Percentiles rank a stretch among this genome's conserved stretches.
phyloP scores from a whole-genome alignment of 2,888 invertebrate species.

The Sinotaia quadrata region DNA sequence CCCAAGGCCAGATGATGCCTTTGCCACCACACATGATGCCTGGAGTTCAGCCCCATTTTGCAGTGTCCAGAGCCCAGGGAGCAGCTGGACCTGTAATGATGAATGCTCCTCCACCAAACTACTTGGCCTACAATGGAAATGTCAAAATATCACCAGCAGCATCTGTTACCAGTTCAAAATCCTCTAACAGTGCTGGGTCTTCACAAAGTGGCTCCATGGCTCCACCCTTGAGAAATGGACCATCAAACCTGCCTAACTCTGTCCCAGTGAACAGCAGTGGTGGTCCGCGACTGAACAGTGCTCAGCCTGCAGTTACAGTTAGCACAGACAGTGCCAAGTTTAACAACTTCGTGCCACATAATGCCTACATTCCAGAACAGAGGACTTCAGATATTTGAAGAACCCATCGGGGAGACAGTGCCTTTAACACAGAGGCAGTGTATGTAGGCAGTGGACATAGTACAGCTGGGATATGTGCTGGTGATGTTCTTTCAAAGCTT shows the following conservation, averaged over 20 bases:
- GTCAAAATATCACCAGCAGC: slow-evolving; percentile 61
- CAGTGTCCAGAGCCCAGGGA: neutral
- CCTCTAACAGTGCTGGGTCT: slow-evolving; percentile 58
- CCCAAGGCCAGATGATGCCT: slow-evolving; percentile 35
- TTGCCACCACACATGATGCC: slow-evolving; percentile 42
- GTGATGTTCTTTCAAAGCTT: no score
- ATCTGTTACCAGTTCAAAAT: slow-evolving; percentile 65
- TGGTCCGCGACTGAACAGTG: slow-evolving; percentile 5
- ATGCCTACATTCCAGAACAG: slow-evolving; percentile 61
- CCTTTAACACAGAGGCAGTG: no score
- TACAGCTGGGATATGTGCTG: no score
- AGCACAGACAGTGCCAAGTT: slow-evolving; percentile 57
- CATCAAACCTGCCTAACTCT: slow-evolving; percentile 15
- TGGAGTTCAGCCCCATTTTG: slow-evolving; percentile 14
- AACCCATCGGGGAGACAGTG: no score
- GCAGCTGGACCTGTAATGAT: slow-evolving; percentile 28
- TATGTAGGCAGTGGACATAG: no score
- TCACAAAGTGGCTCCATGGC: neutral
- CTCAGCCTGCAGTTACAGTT: slow-evolving; percentile 32
- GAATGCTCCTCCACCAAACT: slow-evolving; percentile 33
- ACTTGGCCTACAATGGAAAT: slow-evolving; percentile 21
- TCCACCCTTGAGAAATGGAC: neutral
- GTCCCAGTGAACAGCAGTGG: slow-evolving; percentile 32
- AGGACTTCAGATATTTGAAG: slow-evolving; percentile 53
- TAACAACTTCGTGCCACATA: slow-evolving; percentile 53